phyloP scores from a whole-genome alignment of 2,797 vertebrate genomes.

The Gymnothorax reevesii region DNA sequence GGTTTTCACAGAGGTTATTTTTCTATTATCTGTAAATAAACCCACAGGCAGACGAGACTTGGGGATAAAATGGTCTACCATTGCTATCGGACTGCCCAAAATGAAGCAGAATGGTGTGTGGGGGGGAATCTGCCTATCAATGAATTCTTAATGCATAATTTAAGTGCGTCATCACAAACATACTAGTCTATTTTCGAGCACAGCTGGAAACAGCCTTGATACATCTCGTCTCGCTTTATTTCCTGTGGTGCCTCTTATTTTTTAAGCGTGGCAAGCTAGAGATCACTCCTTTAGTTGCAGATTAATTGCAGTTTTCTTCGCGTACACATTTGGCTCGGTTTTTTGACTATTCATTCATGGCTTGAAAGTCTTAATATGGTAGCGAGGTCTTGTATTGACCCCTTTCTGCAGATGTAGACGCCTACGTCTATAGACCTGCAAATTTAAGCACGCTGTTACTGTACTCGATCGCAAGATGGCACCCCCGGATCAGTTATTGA shows the following conservation, averaged over 20 bases:
- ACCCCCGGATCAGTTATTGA: too few species aligned
- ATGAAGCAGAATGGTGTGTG: neutral
- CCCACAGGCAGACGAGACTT: neutral
- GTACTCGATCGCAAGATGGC: too few species aligned
- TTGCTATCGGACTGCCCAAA: neutral
- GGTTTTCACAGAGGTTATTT: neutral
- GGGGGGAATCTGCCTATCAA: neutral
- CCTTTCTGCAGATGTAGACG: too few species aligned
- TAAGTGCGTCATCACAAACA: neutral
- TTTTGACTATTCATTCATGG: too few species aligned
- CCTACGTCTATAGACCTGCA: too few species aligned
- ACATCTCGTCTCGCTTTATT: neutral
- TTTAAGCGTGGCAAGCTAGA: too few species aligned
- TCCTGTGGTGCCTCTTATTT: neutral
- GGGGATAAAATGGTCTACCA: neutral
- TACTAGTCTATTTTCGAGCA: neutral
- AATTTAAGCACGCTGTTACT: too few species aligned
- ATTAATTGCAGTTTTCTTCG: too few species aligned
- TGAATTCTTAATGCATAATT: neutral
- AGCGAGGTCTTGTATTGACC: too few species aligned
- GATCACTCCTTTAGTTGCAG: too few species aligned
- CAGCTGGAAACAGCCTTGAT: neutral
- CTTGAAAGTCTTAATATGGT: too few species aligned
- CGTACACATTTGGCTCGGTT: too few species aligned
- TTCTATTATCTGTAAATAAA: neutral